A percentile compares a stretch with the other conserved stretches of the same genome.
Evolutionary conservation across 1,140 invertebrate genomes (phyloP).

Genomic region (Micrasema longulum): DNA sequence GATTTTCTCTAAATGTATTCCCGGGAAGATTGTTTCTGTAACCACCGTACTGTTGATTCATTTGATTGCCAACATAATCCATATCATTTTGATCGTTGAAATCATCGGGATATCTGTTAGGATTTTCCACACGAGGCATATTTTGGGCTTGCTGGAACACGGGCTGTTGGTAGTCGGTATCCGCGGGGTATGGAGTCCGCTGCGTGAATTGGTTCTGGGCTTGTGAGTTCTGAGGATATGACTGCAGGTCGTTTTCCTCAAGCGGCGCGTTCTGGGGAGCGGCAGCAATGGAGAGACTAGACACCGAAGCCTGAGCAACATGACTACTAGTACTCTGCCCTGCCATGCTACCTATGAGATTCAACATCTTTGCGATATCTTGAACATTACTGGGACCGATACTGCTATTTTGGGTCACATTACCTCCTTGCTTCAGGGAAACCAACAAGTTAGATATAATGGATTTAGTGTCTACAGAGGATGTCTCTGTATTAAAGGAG

Average conservation of each 20-base stretch:
- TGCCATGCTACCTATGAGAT: conserved; percentile 10
- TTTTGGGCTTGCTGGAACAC: neutral
- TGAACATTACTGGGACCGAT: neutral
- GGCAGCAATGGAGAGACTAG: neutral
- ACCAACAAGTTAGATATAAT: conserved; percentile 41
- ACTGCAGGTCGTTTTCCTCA: too few relatives aligned
- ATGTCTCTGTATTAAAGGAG: conserved; percentile 2
- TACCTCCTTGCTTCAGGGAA: conserved; percentile 29
- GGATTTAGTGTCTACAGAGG: conserved; percentile 21
- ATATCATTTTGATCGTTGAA: too few relatives aligned
- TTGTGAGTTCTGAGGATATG: too few relatives aligned
- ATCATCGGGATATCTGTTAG: neutral
- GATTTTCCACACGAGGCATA: neutral
- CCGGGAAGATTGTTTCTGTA: too few relatives aligned
- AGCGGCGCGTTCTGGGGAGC: too few relatives aligned
- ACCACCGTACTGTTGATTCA: too few relatives aligned
- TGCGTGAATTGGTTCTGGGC: too few relatives aligned
- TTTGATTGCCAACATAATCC: neutral
- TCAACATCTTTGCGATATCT: conserved; percentile 23
- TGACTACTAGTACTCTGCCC: neutral
- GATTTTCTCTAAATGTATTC: too few relatives aligned
- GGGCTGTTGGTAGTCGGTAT: too few relatives aligned
- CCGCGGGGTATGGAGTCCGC: too few relatives aligned
- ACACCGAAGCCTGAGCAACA: neutral
- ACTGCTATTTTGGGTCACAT: neutral